Evolutionary conservation across 2,797 vertebrate species (phyloP).

Genomic region (Pangasius djambal): DNA sequence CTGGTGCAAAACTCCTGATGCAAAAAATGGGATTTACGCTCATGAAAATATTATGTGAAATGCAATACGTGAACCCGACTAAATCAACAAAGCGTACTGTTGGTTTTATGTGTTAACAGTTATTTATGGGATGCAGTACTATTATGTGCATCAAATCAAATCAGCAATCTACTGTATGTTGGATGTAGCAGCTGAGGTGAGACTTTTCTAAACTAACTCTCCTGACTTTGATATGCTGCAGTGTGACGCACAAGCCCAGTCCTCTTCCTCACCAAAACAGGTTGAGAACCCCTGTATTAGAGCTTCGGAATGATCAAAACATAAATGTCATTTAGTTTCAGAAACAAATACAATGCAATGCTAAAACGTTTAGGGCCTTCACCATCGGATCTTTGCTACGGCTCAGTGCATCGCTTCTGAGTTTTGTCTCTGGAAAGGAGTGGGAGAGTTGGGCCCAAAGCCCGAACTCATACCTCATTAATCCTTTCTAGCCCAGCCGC

Average conservation of each 20-base stretch:
- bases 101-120: neutral
- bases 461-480: constrained; percentile 69
- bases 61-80: neutral
- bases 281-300: neutral
- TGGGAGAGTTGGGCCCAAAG: constrained; percentile 46
- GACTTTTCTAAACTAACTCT: neutral
- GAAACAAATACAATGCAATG: neutral
- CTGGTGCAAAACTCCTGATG: neutral
- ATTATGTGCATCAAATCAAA: neutral
- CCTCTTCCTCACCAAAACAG: neutral
- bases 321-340: neutral
- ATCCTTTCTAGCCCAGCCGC: constrained; percentile 65
- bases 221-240: neutral
- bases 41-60: neutral
- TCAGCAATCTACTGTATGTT: neutral
- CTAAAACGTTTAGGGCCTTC: neutral
- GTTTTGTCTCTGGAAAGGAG: constrained; percentile 22
- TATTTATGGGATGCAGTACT: neutral
- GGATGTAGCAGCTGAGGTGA: neutral
- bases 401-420: constrained; percentile 39
- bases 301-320: neutral
- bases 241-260: neutral
- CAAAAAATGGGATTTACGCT: neutral
- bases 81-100: neutral
- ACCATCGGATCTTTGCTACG: neutral